Percentiles rank a stretch among this genome's conserved stretches.
These are phyloP conservation scores for Tetranychus cinnabarinus DNA, from an alignment of 1,140 invertebrate species.

Conservation along the genomic window DNA sequence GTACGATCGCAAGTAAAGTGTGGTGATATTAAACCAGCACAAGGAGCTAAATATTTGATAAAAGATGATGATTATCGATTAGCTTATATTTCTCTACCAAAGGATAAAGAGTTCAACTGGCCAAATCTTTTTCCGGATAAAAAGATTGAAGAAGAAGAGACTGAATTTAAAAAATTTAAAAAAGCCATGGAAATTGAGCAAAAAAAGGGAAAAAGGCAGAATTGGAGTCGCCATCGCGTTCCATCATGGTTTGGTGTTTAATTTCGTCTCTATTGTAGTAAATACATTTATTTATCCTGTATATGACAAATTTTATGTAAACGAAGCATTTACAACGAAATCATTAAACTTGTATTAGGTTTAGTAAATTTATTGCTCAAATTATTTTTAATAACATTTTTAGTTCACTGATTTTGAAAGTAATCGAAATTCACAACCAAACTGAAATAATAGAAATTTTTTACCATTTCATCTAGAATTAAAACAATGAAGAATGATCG, in stretches of 20 bases:
- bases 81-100: constrained; percentile 43
- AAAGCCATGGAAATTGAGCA: not conserved
- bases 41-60: constrained; percentile 31
- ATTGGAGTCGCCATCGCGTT: not conserved
- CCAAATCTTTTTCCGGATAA: constrained; percentile 19
- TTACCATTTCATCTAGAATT: too few species aligned
- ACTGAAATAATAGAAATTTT: too few species aligned
- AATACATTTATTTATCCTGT: too few species aligned
- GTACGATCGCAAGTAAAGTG: constrained; percentile 26
- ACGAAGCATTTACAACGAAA: too few species aligned
- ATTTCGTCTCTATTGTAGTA: not conserved
- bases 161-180: not conserved
- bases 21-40: constrained; percentile 19
- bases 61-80: constrained; percentile 64
- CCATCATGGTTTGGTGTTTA: not conserved
- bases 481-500: too few species aligned
- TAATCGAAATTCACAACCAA: too few species aligned
- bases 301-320: too few species aligned
- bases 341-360: too few species aligned
- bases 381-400: too few species aligned
- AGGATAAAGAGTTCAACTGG: constrained; percentile 18
- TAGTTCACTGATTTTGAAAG: too few species aligned
- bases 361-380: too few species aligned
- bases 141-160: constrained; percentile 11
- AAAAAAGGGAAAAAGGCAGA: not conserved